Evolutionary conservation across 1,140 invertebrate genomes (phyloP), one percentile per base, ranked within the genome.

Genomic region (Aricia agestis): DNA sequence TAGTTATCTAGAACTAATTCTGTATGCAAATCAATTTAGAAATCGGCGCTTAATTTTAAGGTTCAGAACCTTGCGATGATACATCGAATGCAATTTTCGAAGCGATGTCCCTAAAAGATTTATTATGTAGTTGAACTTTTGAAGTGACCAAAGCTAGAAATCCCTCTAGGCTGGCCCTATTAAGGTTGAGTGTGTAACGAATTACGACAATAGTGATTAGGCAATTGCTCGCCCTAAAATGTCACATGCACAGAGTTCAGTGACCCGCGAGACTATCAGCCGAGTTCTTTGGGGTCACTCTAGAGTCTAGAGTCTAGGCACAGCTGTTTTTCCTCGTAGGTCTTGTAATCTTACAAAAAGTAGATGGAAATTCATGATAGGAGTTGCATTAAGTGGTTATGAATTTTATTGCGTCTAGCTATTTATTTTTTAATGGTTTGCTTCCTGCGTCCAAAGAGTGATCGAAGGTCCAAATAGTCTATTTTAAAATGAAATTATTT

Each of bases 171-270:
- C 13, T 52, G 36, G 36, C 36, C 36, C 36, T 13, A 52, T 15
- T 52, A 15, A 52, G 45, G 45, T 52, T 52, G 45, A 52, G 45
- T 15, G 45, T 0, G 45, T 52, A 13, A 52, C 10, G 45, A 52
- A 10, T 52, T 52, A 52, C 45, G 45, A 52, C 45, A 52, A 52
- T 52, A 52, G 45, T 15, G 45, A 52, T 52, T 52, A 52, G 45
- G 45, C 13, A 52, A 52, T 52, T 63, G 59, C 19, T 63, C 6
- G 59, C 19, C 59, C 59, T 63, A 63, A 63, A 63, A 63, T 63
- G 25, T 25, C 19, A 63, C 59, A 25, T 63, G 59, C 6, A 19
- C 18, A 0, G 17, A 63, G 59, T 18, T 63, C 59, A 63, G 18
- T 63, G 59, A 63, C 19, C 19, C 59, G 59, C 9, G 59, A 25